Conservation (phyloP, 1,140 invertebrate species). For the Lethrus apterus region DNA sequence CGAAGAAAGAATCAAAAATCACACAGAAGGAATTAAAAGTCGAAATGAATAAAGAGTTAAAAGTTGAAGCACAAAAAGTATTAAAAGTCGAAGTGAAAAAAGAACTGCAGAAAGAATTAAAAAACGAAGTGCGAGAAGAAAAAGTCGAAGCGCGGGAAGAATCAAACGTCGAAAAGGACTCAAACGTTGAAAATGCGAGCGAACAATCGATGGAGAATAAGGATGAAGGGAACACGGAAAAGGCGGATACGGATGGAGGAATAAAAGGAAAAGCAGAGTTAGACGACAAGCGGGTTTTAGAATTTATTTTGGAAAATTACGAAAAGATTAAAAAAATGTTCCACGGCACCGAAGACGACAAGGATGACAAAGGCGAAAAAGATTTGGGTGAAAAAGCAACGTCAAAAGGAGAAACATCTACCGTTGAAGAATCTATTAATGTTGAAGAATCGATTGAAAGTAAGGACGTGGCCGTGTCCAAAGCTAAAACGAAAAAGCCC, state of each 20-base stretch:
- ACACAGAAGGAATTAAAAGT: neutral
- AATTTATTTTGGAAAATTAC: conserved; percentile 7
- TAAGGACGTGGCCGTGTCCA: neutral
- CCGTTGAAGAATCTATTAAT: neutral
- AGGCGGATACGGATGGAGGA: neutral
- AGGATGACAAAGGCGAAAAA: neutral
- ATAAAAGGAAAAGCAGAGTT: conserved; percentile 3
- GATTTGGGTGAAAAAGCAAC: conserved; percentile 1
- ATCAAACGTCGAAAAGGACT: conserved; percentile 5
- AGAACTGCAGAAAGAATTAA: neutral
- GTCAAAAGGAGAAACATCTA: neutral
- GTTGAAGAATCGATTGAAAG: neutral
- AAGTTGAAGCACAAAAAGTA: neutral
- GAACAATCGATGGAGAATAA: no score
- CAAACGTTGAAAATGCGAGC: no score
- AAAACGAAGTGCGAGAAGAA: neutral
- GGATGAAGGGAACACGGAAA: conserved; percentile 1
- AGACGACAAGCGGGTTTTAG: no score
- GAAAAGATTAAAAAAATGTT: conserved; percentile 7
- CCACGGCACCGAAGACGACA: neutral
- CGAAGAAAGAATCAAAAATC: neutral
- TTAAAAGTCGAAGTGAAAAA: neutral
- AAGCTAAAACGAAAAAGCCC: neutral
- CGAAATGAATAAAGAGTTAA: neutral
- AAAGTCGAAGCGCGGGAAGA: neutral